Percentiles rank a stretch among this genome's conserved stretches.
phyloP scores from a whole-genome alignment of 2,888 invertebrate species.

The Pimpla rufipes region DNA sequence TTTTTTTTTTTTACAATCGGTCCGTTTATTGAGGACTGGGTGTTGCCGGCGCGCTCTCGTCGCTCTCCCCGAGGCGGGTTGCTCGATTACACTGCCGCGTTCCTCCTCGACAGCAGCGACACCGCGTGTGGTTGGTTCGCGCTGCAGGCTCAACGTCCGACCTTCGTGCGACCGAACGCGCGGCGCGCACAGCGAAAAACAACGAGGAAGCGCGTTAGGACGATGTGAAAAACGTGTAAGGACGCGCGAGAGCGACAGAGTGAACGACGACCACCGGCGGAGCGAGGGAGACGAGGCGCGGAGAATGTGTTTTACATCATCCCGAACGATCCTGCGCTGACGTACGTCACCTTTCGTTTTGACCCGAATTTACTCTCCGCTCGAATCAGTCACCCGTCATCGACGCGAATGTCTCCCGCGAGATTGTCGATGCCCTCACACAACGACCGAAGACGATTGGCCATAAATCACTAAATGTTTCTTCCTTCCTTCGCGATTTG shows the following conservation, averaged over 20 bases:
- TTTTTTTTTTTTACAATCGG: conserved; percentile 51
- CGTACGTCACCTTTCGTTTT: too few relatives aligned
- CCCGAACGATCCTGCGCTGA: not conserved
- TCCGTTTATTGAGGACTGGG: conserved; percentile 48
- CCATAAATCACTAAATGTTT: too few relatives aligned
- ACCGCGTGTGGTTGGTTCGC: not conserved
- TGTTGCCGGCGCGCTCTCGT: conserved; percentile 15
- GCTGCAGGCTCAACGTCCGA: conserved; percentile 36
- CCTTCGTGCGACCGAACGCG: conserved; percentile 40
- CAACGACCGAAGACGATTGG: too few relatives aligned
- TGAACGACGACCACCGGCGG: not conserved
- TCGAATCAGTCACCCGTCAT: too few relatives aligned
- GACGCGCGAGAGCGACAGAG: not conserved
- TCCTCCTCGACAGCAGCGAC: not conserved
- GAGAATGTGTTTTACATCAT: not conserved
- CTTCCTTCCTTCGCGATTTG: too few relatives aligned
- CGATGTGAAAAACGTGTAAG: not conserved
- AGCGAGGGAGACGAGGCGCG: too few relatives aligned
- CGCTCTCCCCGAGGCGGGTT: conserved; percentile 9
- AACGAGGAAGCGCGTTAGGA: not conserved
- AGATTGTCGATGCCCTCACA: too few relatives aligned
- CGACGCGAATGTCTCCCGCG: too few relatives aligned
- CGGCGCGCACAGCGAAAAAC: too few relatives aligned
- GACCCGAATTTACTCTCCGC: too few relatives aligned
- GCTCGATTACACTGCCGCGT: not conserved